Conservation (phyloP, 2,797 vertebrate genomes). For the Aldrovandia affinis region DNA sequence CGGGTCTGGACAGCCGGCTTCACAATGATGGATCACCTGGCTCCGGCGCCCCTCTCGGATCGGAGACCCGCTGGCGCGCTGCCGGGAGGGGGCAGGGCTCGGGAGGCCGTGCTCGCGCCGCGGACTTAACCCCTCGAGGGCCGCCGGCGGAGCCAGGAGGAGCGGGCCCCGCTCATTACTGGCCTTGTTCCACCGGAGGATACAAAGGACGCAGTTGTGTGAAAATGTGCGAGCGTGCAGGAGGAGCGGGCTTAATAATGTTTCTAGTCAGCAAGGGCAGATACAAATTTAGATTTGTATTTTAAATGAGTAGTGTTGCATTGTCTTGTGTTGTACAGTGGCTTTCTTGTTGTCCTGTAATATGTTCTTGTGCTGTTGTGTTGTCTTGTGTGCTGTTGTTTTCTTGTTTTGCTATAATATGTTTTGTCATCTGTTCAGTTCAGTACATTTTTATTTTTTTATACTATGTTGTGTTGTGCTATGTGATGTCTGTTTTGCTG, state of each 20-base stretch:
- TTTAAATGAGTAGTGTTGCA: too few species aligned
- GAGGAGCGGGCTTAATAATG: too few species aligned
- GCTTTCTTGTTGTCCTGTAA: too few species aligned
- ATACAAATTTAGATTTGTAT: too few species aligned
- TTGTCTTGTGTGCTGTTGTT: too few species aligned
- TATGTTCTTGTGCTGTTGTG: too few species aligned
- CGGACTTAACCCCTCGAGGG: constrained; percentile 34
- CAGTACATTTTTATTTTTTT: too few species aligned
- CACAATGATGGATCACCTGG: constrained; percentile 87
- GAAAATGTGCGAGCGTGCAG: background rate
- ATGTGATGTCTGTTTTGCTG: background rate
- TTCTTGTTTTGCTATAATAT: too few species aligned
- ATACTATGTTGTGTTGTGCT: background rate
- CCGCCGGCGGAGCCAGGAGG: background rate
- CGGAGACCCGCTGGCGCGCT: background rate
- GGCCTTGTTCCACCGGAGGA: background rate
- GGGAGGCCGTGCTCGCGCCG: background rate
- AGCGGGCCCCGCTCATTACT: constrained; percentile 11
- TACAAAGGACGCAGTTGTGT: background rate
- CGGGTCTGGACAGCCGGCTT: constrained; percentile 83
- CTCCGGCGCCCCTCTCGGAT: constrained; percentile 55
- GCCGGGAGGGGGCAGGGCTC: constrained; percentile 4
- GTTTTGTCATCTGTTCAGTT: too few species aligned
- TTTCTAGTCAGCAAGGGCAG: too few species aligned
- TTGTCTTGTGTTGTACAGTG: too few species aligned